Evolutionary conservation across 1,140 invertebrate species (phyloP), one percentile per base, ranked within the genome.

Genomic region (Tetraneura akinire): DNA sequence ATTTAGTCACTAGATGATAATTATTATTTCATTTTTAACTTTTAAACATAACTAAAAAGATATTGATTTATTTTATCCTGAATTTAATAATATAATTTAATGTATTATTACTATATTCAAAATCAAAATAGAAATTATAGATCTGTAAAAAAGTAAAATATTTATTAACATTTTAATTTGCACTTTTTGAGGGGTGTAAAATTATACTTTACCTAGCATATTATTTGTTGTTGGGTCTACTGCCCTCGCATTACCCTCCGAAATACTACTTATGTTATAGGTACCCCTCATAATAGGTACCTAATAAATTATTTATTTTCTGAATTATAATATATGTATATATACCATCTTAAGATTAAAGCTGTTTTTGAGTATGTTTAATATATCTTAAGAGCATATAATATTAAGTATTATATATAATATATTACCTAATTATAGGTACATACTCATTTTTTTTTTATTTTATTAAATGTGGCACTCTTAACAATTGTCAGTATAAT

Each of bases 191-290:
- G 49, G 18, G 18, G 18, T 53, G 18, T 53, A 53, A 53, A 53
- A 51, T 51, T 51, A 53, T 53, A 53, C 49, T 53, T 53, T 53
- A 51, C n/a, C 49, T 51, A 51, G n/a, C 49, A 51, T 51, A 51
- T 18, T 51, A 51, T 51, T 51, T 18, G 16, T 51, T 51, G 49
- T 14, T 18, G 49, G 49, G 16, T 51, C 49, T 21, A 53, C 51
- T 53, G 51, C 51, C 18, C 51, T 53, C n/a, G 51, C 18, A 53
- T 53, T 16, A n/a, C 51, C 51, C 51, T 53, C 18, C 18, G 18
- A 53, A 53, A 53, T 53, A 9, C 16, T 21, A 21, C 18, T 6
- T n/a, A n/a, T n/a, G n/a, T n/a, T n/a, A n/a, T n/a, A n/a, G n/a
- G n/a, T n/a, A n/a, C n/a, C n/a, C 9, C 9, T 16, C 18, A 53